Conservation (phyloP, 2,888 invertebrate species). For the Ormia ochracea region DNA sequence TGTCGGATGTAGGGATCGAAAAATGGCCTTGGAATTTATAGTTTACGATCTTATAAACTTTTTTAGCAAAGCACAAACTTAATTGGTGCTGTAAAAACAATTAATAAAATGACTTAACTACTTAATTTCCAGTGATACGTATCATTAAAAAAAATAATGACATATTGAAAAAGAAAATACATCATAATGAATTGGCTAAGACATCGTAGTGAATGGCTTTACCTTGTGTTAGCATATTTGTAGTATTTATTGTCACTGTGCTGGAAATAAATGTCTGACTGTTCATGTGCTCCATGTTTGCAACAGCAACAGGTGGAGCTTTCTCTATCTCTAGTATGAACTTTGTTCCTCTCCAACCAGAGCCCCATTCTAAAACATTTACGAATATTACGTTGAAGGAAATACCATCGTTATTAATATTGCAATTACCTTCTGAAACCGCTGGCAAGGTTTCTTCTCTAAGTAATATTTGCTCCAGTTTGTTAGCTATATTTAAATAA, state of each 20-base stretch:
- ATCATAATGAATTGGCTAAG: no score
- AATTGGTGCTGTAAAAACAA: no score
- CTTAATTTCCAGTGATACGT: no score
- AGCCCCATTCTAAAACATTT: constrained; percentile 75
- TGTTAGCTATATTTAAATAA: constrained; percentile 67
- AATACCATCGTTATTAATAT: not conserved
- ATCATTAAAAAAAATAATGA: no score
- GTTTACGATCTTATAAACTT: no score
- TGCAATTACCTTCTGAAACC: constrained; percentile 73
- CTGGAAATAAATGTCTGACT: constrained; percentile 67
- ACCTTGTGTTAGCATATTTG: constrained; percentile 65
- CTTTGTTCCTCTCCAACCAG: constrained; percentile 75
- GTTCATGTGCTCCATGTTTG: constrained; percentile 68
- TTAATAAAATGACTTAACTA: no score
- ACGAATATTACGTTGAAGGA: not conserved
- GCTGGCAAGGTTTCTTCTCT: constrained; percentile 69
- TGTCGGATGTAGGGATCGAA: no score
- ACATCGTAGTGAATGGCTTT: constrained; percentile 12
- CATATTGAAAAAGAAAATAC: no score
- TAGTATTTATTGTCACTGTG: constrained; percentile 66
- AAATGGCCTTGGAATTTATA: no score
- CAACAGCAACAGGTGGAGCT: constrained; percentile 68
- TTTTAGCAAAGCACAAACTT: no score
- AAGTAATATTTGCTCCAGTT: constrained; percentile 72
- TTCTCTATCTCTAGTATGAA: constrained; percentile 76